Base-by-base conservation (phyloP, 2,888 invertebrate species). In the Chouioia cunea region DNA sequence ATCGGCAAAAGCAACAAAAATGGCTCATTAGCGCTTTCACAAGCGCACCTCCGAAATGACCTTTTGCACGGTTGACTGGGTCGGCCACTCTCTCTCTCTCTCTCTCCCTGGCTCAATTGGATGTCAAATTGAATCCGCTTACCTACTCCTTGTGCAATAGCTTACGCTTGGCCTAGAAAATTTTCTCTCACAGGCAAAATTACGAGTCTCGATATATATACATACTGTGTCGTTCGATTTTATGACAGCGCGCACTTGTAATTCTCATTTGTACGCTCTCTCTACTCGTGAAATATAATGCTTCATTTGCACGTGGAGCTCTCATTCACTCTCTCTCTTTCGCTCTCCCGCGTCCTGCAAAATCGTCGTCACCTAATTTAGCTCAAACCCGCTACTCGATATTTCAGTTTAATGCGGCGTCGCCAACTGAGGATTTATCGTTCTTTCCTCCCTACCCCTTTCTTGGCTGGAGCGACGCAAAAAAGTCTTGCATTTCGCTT, bases 61-160 rank as follows among this genome's bases (percentile, higher is more conserved):
- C 71, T 68, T 56, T 71, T 72, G 60, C 65, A 64, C 69, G 69
- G 65, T 47, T 69, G 68, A 68, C 50, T 60, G 72, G 48, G 46
- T 36, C 64, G 60, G 16, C 27, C 48, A 4, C 43, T 10, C 47
- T 23, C 65, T 69, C 57, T n/a, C 44, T 36, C 3, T 6, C n/a
- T n/a, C n/a, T n/a, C n/a, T n/a, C n/a, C n/a, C n/a, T n/a, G 50
- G 59, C 27, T 63, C 63, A 64, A 72, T 72, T 68, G 64, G 15
- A 68, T 57, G 68, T 62, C 72, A 68, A 68, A 72, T 72, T 53
- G 60, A 68, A 68, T 72, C 44, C 46, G 71, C 50, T 36, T 36
- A 36, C n/a, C n/a, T 57, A 10, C 16, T 18, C 1, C 62, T 62
- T 62, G 65, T 27, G 60, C 52, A 52, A 65, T 57, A 58, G 52